A percentile compares a stretch with the other conserved stretches of the same genome.
Conservation (phyloP, 1,140 invertebrate species). For the Andrena cerasifolii region DNA sequence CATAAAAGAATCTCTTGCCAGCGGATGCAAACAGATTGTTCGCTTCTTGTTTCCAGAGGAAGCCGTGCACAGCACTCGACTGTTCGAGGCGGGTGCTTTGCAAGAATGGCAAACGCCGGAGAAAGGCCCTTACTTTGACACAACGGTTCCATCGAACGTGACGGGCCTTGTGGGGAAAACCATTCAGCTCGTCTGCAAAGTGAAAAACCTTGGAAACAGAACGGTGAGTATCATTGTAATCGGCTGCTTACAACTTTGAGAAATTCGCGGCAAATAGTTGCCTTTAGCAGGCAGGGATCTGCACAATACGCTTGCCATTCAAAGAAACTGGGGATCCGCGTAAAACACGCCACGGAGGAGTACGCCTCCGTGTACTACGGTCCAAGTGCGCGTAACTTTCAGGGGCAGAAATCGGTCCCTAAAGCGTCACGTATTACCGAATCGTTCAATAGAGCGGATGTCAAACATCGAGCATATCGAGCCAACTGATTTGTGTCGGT, state of each 20-base stretch:
- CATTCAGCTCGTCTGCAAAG: constrained; percentile 84
- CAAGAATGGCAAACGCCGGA: constrained; percentile 86
- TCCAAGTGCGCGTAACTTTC: too few relatives aligned
- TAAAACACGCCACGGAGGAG: too few relatives aligned
- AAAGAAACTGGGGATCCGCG: too few relatives aligned
- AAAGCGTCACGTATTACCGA: too few relatives aligned
- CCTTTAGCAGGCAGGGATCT: too few relatives aligned
- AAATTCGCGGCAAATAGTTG: too few relatives aligned
- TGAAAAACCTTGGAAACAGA: constrained; percentile 85
- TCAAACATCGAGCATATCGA: constrained; percentile 7
- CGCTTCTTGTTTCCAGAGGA: constrained; percentile 43
- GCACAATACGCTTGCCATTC: too few relatives aligned
- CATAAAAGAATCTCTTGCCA: neutral
- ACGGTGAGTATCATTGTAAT: constrained; percentile 79
- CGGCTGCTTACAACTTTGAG: neutral
- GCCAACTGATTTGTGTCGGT: constrained; percentile 5
- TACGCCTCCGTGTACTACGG: too few relatives aligned
- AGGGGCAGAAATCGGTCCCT: too few relatives aligned
- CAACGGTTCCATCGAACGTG: constrained; percentile 82
- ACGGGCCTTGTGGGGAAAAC: constrained; percentile 85
- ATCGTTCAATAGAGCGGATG: too few relatives aligned
- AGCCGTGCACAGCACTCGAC: constrained; percentile 20
- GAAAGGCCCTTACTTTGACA: constrained; percentile 83
- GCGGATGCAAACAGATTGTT: neutral
- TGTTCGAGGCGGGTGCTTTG: constrained; percentile 12